Conservation (phyloP, 2,888 invertebrate genomes). For the Cataglyphis livida region DNA sequence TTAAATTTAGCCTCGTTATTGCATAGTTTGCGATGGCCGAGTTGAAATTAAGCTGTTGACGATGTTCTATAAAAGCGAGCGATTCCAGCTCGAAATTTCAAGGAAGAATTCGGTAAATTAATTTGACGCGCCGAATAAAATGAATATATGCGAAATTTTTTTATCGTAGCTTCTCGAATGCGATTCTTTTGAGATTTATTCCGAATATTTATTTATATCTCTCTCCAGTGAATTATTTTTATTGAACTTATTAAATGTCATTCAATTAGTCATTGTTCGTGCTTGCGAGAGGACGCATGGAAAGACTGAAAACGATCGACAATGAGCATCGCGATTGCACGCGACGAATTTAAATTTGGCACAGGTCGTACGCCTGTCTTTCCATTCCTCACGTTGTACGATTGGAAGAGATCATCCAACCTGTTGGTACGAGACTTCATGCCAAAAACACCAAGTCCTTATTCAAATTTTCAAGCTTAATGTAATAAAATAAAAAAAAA, state of each 20-base stretch:
- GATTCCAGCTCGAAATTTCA: not conserved
- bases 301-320: slow-evolving; percentile 10
- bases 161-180: not conserved
- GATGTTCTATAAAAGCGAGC: not conserved
- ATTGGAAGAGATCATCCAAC: slow-evolving; percentile 65
- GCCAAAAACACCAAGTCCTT: slow-evolving; percentile 29
- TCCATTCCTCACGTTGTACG: slow-evolving; percentile 55
- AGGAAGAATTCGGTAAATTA: not conserved
- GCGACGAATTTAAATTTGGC: slow-evolving; percentile 69
- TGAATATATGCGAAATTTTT: not conserved
- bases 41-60: not conserved
- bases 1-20: not conserved
- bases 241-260: not conserved
- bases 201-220: not conserved
- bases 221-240: not conserved
- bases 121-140: not conserved
- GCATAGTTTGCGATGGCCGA: not conserved
- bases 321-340: slow-evolving; percentile 13
- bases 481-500: not conserved
- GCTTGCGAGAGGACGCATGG: not conserved
- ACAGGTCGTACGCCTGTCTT: slow-evolving; percentile 53
- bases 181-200: not conserved
- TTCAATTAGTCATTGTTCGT: slow-evolving; percentile 15
- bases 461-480: slow-evolving; percentile 58
- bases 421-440: slow-evolving; percentile 65